Base-by-base conservation (phyloP, 1,140 invertebrate genomes). In the Saxidomus purpurata region DNA sequence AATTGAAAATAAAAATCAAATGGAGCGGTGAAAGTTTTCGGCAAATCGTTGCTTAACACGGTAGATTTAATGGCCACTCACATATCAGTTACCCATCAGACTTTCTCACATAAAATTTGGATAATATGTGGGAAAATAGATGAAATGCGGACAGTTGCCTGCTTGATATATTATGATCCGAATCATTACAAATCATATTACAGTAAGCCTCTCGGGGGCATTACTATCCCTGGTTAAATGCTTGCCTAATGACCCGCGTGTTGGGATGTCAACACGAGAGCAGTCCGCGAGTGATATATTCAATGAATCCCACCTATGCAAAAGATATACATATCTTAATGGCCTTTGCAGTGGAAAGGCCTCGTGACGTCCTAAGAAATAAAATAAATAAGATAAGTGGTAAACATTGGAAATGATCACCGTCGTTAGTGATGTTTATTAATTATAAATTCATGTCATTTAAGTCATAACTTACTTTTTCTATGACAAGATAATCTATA, bases 161-260 rank as follows among this genome's bases (percentile, higher is more conserved):
- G 71, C 38, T 76, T 76, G 71, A 76, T 17, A 43, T 49, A 76
- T n/a, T 13, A 40, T 76, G 71, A 76, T 76, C 71, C 49, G 49
- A 47, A 76, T 76, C 71, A 76, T 49, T 43, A 11, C 40, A 76
- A 76, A 76, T 76, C 71, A 76, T 76, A 49, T 49, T 40, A 76
- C 15, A 22, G 13, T 76, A 36, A 43, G 38, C 71, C 47, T 76
- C 36, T 43, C n/a, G n/a, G 3, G 59, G 59, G 59, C 59, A 9
- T 47, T 6, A 19, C 71, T 49, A 22, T 76, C 71, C 71, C 40
- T 25, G 49, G n/a, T 25, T 40, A 40, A 40, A 40, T 43, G 38
- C n/a, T 49, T 76, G 71, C 40, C 11, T 76, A 76, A 76, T 76
- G 71, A 76, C 8, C 34, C 71, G 25, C 0, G 3, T 8, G 59